Base-by-base conservation (phyloP, 2,888 invertebrate species). In the Agonopterix subpropinquella region DNA sequence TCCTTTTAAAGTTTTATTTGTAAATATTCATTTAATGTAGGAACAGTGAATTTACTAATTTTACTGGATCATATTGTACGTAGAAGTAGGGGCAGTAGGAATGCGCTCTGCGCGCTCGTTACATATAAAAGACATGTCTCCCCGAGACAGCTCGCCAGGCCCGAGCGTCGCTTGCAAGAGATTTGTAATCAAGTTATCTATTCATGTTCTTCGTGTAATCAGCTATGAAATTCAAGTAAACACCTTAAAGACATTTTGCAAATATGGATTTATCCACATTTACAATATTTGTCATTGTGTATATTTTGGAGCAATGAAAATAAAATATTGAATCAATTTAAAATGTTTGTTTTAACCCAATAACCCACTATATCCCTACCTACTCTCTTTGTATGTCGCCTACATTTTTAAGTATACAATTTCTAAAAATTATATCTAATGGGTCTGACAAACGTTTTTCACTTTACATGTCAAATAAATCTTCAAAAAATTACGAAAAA, bases 1-100 rank as follows among this genome's bases (percentile, higher is more conserved):
- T 88, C 87, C 86, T 86, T 85, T 85, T 82, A 87, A 87, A 86
- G 86, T 85, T 88, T 88, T 86, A 87, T 86, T 85, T 88, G 87
- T 88, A 88, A 84, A 87, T 88, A 77, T 80, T 68, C 67, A 66
- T 64, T 68, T 79, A 81, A 75, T 70, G 74, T 87, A 86, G 80
- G 83, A 71, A 82, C 84, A 77, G 73, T 86, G 84, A 84, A 84
- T 82, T 84, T 79, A 85, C 80, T 83, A 80, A 81, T 81, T 77
- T 70, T 80, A 79, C 79, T 79, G 71, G 70, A 73, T 70, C 66
- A 61, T 78, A 75, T 72, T 69, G 74, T 77, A 72, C 57, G 74
- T 71, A 76, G 74, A 37, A n/a, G 46, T 44, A 59, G 57, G 58
- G 67, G 65, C 70, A 62, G 70, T 59, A 64, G 61, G 55, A 55